A percentile compares a stretch with the other conserved stretches of the same genome.
These are phyloP conservation scores for Microchirus variegatus DNA, from an alignment of 2,797 vertebrate species.

Conservation along the genomic window DNA sequence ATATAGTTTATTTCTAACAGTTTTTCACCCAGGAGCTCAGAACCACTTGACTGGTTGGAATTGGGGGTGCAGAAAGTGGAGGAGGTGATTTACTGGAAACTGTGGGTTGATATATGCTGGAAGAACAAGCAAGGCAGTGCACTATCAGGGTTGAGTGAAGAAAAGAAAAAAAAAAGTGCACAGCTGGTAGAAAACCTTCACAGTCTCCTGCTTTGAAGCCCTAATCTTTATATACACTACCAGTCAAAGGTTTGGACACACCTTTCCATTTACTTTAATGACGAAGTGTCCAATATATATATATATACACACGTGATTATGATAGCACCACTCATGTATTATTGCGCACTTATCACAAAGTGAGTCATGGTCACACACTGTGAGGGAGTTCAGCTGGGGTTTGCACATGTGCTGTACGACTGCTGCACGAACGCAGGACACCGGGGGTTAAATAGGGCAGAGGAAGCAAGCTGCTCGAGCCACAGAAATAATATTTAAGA, in stretches of 20 bases:
- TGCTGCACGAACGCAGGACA: neutral
- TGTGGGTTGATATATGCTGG: constrained; percentile 14
- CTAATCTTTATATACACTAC: no score
- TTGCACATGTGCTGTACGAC: neutral
- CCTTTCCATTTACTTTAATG: no score
- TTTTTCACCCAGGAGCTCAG: constrained; percentile 25
- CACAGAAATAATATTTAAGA: constrained; percentile 12
- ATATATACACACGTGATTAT: no score
- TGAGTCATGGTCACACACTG: neutral
- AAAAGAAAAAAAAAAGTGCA: neutral
- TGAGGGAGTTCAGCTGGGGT: neutral
- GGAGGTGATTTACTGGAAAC: constrained; percentile 24
- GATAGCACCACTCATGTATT: neutral
- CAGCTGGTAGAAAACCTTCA: neutral
- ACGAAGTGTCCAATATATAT: no score
- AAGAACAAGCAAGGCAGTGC: no score
- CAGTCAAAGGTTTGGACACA: no score
- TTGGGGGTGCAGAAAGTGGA: neutral
- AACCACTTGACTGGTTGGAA: constrained; percentile 1
- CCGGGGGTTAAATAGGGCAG: constrained; percentile 13
- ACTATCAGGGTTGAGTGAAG: no score
- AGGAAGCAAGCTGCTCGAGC: constrained; percentile 16
- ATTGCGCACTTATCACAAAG: neutral
- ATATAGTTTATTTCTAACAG: constrained; percentile 30
- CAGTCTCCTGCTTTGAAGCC: no score